Base-by-base conservation (phyloP, 2,888 invertebrate genomes). In the Leptopterna dolabrata region DNA sequence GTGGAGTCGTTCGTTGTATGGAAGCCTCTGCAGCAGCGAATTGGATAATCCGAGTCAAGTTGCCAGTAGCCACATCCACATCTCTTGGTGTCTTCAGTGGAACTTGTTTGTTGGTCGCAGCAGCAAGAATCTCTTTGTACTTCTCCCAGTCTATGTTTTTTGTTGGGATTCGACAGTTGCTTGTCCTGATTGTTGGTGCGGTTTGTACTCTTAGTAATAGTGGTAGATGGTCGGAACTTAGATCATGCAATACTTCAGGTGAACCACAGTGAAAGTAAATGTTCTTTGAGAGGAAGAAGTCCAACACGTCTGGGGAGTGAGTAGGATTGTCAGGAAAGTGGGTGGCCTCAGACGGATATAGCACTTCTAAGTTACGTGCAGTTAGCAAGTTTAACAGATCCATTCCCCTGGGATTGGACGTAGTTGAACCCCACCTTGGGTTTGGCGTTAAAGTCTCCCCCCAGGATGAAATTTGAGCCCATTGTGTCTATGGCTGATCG, bases 171-270 rank as follows among this genome's bases (percentile, higher is more conserved):
- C 24, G n/a, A 19, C n/a, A 0, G 9, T 14, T 43, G 29, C 0
- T 0, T n/a, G 30, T 0, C 9, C 0, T 14, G 7, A 1, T 14
- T 1, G 3, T 19, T 7, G 45, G 24, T 24, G 24, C 3, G 14
- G 73, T 16, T 43, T 41, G 73, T 13, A 73, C 27, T 7, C 24
- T n/a, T 11, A 84, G 29, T 19, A 71, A 6, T 13, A 84, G 73
- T 16, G 84, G 84, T 16, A 71, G 29, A 27, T 84, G 84, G 73
- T 84, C 84, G 1, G 84, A 71, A 30, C 73, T 84, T n/a, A 84
- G 27, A 9, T 84, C 84, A 24, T 84, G 84, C n/a, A 84, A 19
- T 7, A 84, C 43, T 0, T 27, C 29, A 13, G 45, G 84, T 0
- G 9, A 6, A 19, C 73, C 9, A n/a, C 71, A 73, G 43, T 24